Evolutionary conservation across 2,888 invertebrate genomes (phyloP).

Genomic region (Lissocephala sabroskyi): DNA sequence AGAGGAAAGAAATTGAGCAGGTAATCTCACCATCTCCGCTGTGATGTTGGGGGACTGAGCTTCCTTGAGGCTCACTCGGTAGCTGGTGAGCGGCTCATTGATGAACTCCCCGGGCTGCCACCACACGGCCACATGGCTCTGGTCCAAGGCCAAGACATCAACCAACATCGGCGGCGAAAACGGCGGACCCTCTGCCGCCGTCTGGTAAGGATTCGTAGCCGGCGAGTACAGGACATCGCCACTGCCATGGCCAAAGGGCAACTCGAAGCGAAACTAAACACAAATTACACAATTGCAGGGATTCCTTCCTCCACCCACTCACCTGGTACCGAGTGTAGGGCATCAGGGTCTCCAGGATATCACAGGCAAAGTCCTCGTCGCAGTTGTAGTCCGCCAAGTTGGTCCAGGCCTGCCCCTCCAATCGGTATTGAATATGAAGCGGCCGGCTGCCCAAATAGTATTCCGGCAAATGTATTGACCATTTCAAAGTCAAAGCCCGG

Average conservation of each 20-base stretch:
- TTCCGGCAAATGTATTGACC: constrained; percentile 58
- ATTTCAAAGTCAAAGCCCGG: constrained; percentile 47
- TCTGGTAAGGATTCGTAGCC: constrained; percentile 84
- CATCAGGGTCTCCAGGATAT: constrained; percentile 81
- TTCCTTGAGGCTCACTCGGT: constrained; percentile 81
- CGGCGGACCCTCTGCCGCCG: constrained; percentile 82
- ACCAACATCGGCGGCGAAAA: constrained; percentile 84
- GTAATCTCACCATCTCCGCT: no score
- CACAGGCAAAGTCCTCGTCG: constrained; percentile 76
- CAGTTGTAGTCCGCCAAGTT: constrained; percentile 75
- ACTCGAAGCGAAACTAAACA: constrained; percentile 88
- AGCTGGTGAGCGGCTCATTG: constrained; percentile 90
- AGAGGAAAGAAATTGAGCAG: no score
- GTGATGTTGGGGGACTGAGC: no score
- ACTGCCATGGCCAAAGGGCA: constrained; percentile 81
- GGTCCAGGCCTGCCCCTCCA: constrained; percentile 83
- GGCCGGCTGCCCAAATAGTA: constrained; percentile 57
- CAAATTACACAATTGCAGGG: constrained; percentile 2
- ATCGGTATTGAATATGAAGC: constrained; percentile 64
- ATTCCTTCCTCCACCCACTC: no score
- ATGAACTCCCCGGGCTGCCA: constrained; percentile 91
- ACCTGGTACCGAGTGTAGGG: constrained; percentile 94
- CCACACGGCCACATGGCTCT: constrained; percentile 86
- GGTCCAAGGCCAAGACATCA: constrained; percentile 84
- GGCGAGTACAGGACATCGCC: constrained; percentile 82